These are phyloP conservation scores for Cercocebus atys DNA, from an alignment of 2,113 vertebrate species.

Conservation along the genomic window DNA sequence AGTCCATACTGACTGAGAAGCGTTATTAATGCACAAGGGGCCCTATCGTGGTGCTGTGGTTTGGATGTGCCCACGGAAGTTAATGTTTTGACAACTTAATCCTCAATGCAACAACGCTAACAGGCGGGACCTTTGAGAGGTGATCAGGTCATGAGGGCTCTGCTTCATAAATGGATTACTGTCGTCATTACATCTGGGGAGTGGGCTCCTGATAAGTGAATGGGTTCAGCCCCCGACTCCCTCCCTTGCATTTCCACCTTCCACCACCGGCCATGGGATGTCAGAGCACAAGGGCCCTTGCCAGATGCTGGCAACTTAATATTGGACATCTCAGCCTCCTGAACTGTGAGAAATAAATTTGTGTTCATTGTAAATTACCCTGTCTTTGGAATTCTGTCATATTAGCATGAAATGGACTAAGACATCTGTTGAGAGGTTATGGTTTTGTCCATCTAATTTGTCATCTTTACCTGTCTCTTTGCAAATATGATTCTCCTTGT, in stretches of 20 bases:
- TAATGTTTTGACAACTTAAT: neutral
- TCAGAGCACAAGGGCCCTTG: neutral
- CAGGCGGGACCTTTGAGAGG: neutral
- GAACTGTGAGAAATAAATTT: neutral
- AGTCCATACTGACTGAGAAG: fast-evolving
- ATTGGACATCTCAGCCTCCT: neutral
- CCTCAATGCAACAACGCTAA: neutral
- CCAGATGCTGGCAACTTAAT: neutral
- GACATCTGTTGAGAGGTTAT: neutral
- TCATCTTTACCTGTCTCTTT: neutral
- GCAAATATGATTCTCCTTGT: neutral
- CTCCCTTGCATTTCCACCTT: neutral
- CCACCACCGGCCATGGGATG: neutral
- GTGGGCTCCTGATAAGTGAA: neutral
- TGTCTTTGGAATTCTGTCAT: neutral
- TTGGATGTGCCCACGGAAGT: neutral
- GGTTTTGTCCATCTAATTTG: neutral
- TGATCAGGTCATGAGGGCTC: neutral
- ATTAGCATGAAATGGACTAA: neutral
- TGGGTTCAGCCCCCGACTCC: neutral
- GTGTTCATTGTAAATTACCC: neutral
- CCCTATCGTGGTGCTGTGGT: neutral
- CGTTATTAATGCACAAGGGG: fast-evolving
- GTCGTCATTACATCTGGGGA: too few relatives aligned
- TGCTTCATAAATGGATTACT: neutral